A percentile compares a stretch with the other conserved stretches of the same genome.
Conservation (phyloP, 1,140 invertebrate genomes). For the Conopomorpha cramerella region DNA sequence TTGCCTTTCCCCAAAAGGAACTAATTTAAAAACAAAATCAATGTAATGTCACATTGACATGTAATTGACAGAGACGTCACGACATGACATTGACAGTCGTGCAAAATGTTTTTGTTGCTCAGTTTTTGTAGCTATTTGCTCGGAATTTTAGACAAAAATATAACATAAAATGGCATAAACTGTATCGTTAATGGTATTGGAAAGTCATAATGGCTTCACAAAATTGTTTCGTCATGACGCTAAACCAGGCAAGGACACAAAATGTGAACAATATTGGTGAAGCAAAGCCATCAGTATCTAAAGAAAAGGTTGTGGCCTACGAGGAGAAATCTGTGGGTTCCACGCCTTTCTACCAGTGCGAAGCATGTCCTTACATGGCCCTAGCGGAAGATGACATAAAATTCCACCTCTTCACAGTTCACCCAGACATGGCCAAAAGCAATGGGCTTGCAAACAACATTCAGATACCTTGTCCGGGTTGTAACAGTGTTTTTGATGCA, state of each 20-base stretch:
- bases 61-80: too few relatives aligned
- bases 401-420: constrained; percentile 48
- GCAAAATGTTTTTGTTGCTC: too few relatives aligned
- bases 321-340: constrained; percentile 53
- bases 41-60: too few relatives aligned
- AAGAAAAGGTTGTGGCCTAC: constrained; percentile 50
- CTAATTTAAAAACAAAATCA: too few relatives aligned
- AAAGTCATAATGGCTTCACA: constrained; percentile 24
- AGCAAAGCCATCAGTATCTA: constrained; percentile 19
- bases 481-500: constrained; percentile 38
- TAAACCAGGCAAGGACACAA: constrained; percentile 13
- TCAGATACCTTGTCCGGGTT: constrained; percentile 47
- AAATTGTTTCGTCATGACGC: constrained; percentile 26
- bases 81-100: too few relatives aligned
- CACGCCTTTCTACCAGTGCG: constrained; percentile 50
- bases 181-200: too few relatives aligned
- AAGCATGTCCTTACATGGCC: constrained; percentile 53
- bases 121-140: too few relatives aligned
- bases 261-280: too few relatives aligned
- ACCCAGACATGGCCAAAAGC: constrained; percentile 39
- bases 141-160: too few relatives aligned
- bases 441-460: constrained; percentile 47
- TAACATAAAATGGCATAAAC: too few relatives aligned
- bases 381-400: constrained; percentile 52
- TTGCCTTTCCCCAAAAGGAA: too few relatives aligned